Conservation (phyloP, 2,113 vertebrate species). For the Spilogale gracilis region DNA sequence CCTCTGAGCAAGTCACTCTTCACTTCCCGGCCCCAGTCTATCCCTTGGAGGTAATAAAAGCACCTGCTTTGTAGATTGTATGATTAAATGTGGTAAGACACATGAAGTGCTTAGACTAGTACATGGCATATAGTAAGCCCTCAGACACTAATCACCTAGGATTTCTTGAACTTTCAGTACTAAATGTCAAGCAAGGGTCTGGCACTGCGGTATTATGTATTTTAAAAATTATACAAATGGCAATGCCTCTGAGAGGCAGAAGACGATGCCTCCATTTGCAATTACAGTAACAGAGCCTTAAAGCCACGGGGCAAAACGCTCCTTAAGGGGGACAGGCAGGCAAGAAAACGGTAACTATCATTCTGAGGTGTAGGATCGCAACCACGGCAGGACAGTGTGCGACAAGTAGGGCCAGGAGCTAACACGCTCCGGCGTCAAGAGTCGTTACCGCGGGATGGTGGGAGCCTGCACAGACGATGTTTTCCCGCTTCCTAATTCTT, state of each 20-base stretch:
- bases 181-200: background rate
- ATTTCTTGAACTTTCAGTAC: conserved; percentile 39
- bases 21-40: background rate
- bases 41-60: background rate
- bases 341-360: background rate
- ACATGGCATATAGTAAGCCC: background rate
- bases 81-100: background rate
- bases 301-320: background rate
- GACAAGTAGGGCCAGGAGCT: background rate
- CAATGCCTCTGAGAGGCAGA: background rate
- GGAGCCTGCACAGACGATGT: background rate
- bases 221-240: conserved; percentile 1
- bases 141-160: background rate
- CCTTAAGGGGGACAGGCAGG: background rate
- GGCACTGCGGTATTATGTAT: background rate
- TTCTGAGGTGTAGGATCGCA: background rate
- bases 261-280: background rate
- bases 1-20: background rate
- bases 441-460: background rate
- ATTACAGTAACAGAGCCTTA: background rate
- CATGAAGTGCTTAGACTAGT: background rate
- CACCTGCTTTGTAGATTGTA: background rate
- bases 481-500: background rate
- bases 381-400: background rate
- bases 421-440: background rate